These are phyloP conservation scores for Epizoanthus ramosus DNA, from an alignment of 92 coral and sea anemone genomes.

Conservation along the genomic window DNA sequence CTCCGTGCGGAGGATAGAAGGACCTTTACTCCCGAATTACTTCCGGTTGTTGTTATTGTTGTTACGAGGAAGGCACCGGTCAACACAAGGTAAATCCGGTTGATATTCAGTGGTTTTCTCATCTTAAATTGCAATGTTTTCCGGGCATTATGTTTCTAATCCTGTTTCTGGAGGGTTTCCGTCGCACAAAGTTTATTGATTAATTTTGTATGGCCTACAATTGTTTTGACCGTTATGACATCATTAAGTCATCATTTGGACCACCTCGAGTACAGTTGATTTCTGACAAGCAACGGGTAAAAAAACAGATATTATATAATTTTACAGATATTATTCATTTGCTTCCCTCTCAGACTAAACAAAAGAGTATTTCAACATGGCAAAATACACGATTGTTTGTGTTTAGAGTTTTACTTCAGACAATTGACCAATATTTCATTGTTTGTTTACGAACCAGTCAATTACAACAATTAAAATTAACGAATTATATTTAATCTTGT, in stretches of 20 bases:
- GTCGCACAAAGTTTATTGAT: conserved; percentile 8
- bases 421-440: neutral
- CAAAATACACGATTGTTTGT: neutral
- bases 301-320: neutral
- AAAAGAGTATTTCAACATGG: neutral
- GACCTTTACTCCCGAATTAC: neutral
- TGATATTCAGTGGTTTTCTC: neutral
- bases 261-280: neutral
- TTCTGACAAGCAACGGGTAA: conserved; percentile 6
- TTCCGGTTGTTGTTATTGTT: neutral
- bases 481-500: neutral
- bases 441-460: conserved; percentile 21
- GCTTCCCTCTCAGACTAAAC: neutral
- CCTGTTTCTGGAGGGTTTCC: neutral
- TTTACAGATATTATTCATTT: neutral
- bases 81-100: neutral
- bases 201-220: conserved; percentile 37
- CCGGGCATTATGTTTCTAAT: conserved; percentile 13
- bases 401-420: neutral
- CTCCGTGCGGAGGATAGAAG: neutral
- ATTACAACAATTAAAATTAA: neutral
- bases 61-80: neutral
- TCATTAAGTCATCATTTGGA: conserved; percentile 22
- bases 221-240: conserved; percentile 36
- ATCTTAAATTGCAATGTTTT: conserved; percentile 2